Percentiles rank a stretch among this genome's conserved stretches.
These are phyloP conservation scores for Oryzias sinensis DNA, from an alignment of 2,797 vertebrate species.

Conservation along the genomic window DNA sequence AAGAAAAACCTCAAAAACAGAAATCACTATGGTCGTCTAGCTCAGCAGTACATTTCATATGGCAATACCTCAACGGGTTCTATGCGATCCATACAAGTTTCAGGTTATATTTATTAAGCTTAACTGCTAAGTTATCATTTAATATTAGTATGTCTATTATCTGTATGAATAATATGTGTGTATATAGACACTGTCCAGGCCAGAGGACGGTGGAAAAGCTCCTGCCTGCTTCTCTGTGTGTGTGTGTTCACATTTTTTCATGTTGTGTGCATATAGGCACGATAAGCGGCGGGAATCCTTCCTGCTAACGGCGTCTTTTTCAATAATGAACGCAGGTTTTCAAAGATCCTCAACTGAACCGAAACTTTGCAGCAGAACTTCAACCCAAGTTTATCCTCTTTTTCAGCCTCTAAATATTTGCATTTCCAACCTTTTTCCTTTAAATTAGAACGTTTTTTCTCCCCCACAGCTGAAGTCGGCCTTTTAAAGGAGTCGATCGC, in stretches of 20 bases:
- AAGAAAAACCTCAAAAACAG: slow-evolving; percentile 35
- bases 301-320: slow-evolving; percentile 24
- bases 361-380: slow-evolving; percentile 9
- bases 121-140: slow-evolving; percentile 85
- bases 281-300: slow-evolving; percentile 45
- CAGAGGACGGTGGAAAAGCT: slow-evolving; percentile 61
- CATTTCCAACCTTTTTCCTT: no score
- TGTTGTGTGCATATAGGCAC: slow-evolving; percentile 67
- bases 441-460: no score
- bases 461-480: no score
- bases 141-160: slow-evolving; percentile 81
- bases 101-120: slow-evolving; percentile 85
- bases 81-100: slow-evolving; percentile 84
- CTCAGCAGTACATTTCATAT: slow-evolving; percentile 83
- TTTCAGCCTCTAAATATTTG: no score
- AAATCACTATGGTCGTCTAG: slow-evolving; percentile 79
- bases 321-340: no score
- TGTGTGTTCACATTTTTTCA: slow-evolving; percentile 19
- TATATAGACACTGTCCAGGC: slow-evolving; percentile 68
- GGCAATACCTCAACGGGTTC: slow-evolving; percentile 83
- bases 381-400: no score
- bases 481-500: no score
- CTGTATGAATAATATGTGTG: slow-evolving; percentile 76
- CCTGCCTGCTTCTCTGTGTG: slow-evolving; percentile 39
- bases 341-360: slow-evolving; percentile 7